Percentiles rank a stretch among this genome's conserved stretches.
phyloP scores from a whole-genome alignment of 2,797 vertebrate genomes.

The Heliangelus exortis region DNA sequence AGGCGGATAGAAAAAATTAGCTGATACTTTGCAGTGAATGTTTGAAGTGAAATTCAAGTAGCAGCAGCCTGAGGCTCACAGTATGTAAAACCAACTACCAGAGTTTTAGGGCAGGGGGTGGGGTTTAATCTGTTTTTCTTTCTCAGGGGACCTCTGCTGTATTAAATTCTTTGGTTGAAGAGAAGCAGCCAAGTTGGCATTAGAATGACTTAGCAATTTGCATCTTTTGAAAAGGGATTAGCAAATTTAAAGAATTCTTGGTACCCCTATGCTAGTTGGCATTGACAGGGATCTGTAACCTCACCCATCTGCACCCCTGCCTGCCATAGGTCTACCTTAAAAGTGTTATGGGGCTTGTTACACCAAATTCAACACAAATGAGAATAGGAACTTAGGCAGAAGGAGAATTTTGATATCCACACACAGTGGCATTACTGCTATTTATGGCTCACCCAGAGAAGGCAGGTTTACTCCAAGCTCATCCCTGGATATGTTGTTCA shows the following conservation, averaged over 20 bases:
- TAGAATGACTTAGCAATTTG: constrained; percentile 36
- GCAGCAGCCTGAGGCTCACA: constrained; percentile 64
- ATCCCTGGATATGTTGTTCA: neutral
- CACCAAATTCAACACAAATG: neutral
- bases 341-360: neutral
- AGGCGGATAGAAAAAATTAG: constrained; percentile 58
- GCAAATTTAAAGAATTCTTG: neutral
- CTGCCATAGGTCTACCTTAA: neutral
- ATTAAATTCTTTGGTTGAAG: constrained; percentile 42
- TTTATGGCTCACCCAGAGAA: neutral
- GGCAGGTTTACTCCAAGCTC: neutral
- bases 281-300: neutral
- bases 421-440: neutral
- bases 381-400: neutral
- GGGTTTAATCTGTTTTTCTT: constrained; percentile 54
- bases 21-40: constrained; percentile 49
- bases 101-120: constrained; percentile 16
- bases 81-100: constrained; percentile 61
- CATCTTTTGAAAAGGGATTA: constrained; percentile 50
- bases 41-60: constrained; percentile 71
- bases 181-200: constrained; percentile 38
- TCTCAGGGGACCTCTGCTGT: constrained; percentile 52
- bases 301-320: neutral
- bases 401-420: neutral
- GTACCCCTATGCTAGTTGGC: neutral